A percentile compares a stretch with the other conserved stretches of the same genome.
phyloP scores from a whole-genome alignment of 2,888 invertebrate species.

The Eudiplozoon nipponicum region DNA sequence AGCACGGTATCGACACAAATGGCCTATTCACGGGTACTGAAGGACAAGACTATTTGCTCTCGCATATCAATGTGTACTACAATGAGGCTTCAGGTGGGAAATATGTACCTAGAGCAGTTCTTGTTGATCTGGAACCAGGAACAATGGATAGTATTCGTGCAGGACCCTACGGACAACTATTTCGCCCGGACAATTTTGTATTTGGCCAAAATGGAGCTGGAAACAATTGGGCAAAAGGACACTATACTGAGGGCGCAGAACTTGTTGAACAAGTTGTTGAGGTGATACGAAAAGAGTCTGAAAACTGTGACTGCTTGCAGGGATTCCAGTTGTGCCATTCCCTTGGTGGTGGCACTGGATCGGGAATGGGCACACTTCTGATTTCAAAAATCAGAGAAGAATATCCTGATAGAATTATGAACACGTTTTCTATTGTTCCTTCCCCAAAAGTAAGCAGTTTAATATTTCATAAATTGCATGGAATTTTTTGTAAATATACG shows the following conservation, averaged over 20 bases:
- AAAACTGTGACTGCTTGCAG: constrained; percentile 8
- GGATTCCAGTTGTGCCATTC: constrained; percentile 7
- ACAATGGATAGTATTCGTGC: constrained; percentile 8
- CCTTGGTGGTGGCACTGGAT: constrained; percentile 11
- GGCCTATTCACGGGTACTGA: constrained; percentile 20
- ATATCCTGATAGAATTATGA: constrained; percentile 12
- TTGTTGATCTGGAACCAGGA: constrained; percentile 10
- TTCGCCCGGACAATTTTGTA: constrained; percentile 10
- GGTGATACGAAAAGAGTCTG: constrained; percentile 19
- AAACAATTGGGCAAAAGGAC: constrained; percentile 9
- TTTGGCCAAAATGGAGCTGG: constrained; percentile 7
- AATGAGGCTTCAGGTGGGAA: constrained; percentile 9
- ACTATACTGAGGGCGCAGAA: constrained; percentile 7
- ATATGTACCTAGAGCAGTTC: constrained; percentile 9
- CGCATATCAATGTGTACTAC: constrained; percentile 9
- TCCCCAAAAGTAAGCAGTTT: constrained; percentile 37
- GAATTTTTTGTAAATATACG: not conserved
- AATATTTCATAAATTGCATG: not conserved
- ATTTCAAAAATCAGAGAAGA: constrained; percentile 11
- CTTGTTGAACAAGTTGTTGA: constrained; percentile 10
- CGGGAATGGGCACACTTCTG: constrained; percentile 10
- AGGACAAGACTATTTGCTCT: constrained; percentile 5
- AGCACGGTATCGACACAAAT: constrained; percentile 22
- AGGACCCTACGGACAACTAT: constrained; percentile 9
- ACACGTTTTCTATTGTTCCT: constrained; percentile 30